Conservation (phyloP, 2,113 vertebrate genomes). For the Otocyon megalotis region DNA sequence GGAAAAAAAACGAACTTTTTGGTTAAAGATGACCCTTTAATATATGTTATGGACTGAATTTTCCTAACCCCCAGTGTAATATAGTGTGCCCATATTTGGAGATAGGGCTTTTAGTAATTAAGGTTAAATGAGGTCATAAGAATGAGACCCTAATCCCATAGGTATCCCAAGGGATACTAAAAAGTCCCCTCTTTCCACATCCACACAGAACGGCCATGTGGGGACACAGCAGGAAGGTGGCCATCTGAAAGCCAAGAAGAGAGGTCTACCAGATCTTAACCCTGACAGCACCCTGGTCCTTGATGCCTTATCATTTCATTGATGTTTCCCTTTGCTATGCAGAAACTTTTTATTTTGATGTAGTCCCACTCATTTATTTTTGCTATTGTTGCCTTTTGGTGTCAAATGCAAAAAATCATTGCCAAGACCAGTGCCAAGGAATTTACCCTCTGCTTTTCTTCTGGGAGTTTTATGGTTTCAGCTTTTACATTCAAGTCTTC, state of each 20-base stretch:
- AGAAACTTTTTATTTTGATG: too few relatives aligned
- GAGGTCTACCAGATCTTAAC: not conserved
- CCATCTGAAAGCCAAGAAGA: not conserved
- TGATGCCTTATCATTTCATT: too few relatives aligned
- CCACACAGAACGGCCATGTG: not conserved
- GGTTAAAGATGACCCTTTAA: not conserved
- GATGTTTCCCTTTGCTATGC: too few relatives aligned
- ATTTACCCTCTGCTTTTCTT: too few relatives aligned
- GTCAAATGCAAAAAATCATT: too few relatives aligned
- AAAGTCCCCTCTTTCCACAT: not conserved
- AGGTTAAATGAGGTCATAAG: not conserved
- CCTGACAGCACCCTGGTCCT: not conserved
- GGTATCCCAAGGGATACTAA: not conserved
- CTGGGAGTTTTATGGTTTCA: too few relatives aligned
- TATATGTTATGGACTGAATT: not conserved
- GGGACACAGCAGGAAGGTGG: not conserved
- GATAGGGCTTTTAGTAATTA: not conserved
- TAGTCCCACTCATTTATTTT: too few relatives aligned
- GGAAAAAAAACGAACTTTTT: not conserved
- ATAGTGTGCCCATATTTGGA: not conserved
- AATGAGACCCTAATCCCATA: not conserved
- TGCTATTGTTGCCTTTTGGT: too few relatives aligned
- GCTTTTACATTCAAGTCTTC: too few relatives aligned
- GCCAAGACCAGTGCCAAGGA: too few relatives aligned
- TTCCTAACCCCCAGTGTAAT: not conserved